Base-by-base conservation (phyloP, 2,888 invertebrate species). In the Hypomecis atomaria region DNA sequence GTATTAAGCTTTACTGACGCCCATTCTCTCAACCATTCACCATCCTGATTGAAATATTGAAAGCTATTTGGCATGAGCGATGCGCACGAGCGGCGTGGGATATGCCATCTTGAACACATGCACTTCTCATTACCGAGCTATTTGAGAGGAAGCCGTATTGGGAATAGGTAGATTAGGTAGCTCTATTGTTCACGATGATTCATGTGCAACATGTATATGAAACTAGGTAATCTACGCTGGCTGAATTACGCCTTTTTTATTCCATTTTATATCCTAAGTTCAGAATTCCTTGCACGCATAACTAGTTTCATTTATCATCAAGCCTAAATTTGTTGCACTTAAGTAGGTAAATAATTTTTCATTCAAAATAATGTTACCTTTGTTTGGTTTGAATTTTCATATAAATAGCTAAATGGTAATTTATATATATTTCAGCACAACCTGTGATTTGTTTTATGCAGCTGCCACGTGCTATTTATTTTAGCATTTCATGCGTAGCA, bases 31-130 rank as follows among this genome's bases (percentile, higher is more conserved):
- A 40, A 33, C 36, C 52, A 56, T 57, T 60, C 64, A 37, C 59
- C 44, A 52, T 45, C 23, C 45, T 62, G 60, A 63, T 66, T 61
- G 63, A 60, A 64, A 68, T 67, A 67, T 59, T 57, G 68, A 62
- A 66, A 68, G 59, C n/a, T 64, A 56, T 60, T 60, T 58, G 59
- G 58, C 62, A 60, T 62, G 60, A 56, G 53, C 48, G 53, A 13
- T 8, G 52, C 38, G 62, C 66, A 72, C 72, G 72, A 69, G 37
- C 44, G 54, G 53, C 72, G 72, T 70, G 72, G 69, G 72, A 70
- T 65, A 57, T 50, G 59, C 38, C 56, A 67, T 69, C 69, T 49
- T n/a, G n/a, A n/a, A 43, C 48, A 67, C 70, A 71, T 68, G 67
- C 58, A 49, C 47, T 47, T 59, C 58, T 69, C 66, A 69, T 70